These are phyloP conservation scores for Emys orbicularis DNA, from an alignment of 2,797 vertebrate species.

Conservation along the genomic window DNA sequence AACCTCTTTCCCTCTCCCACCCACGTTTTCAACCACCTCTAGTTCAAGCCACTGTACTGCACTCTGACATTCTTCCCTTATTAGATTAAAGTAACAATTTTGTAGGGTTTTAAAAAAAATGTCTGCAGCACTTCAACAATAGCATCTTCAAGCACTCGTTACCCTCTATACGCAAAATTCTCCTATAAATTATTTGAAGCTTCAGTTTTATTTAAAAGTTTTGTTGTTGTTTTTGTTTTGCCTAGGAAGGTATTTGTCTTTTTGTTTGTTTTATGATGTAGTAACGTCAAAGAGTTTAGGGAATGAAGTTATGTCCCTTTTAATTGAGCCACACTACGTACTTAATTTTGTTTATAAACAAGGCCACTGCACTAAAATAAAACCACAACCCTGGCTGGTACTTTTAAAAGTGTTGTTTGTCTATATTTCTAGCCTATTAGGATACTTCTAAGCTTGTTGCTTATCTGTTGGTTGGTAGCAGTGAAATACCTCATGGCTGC, in stretches of 20 bases:
- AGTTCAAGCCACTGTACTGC: neutral
- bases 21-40: neutral
- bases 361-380: neutral
- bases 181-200: neutral
- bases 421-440: neutral
- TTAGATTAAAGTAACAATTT: neutral
- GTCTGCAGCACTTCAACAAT: neutral
- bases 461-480: neutral
- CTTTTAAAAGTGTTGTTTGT: neutral
- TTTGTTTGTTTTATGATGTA: neutral
- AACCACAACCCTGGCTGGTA: neutral
- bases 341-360: neutral
- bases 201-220: accelerated
- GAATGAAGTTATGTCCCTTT: neutral
- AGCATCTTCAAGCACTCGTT: neutral
- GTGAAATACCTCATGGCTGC: neutral
- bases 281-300: neutral
- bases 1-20: neutral
- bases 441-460: neutral
- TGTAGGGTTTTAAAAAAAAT: neutral
- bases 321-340: neutral
- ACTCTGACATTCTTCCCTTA: neutral
- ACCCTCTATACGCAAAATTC: neutral
- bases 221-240: neutral
- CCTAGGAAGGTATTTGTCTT: neutral